Evolutionary conservation across 2,888 invertebrate species (phyloP), one percentile per base, ranked within the genome.

Genomic region (Drosophila cognata): DNA sequence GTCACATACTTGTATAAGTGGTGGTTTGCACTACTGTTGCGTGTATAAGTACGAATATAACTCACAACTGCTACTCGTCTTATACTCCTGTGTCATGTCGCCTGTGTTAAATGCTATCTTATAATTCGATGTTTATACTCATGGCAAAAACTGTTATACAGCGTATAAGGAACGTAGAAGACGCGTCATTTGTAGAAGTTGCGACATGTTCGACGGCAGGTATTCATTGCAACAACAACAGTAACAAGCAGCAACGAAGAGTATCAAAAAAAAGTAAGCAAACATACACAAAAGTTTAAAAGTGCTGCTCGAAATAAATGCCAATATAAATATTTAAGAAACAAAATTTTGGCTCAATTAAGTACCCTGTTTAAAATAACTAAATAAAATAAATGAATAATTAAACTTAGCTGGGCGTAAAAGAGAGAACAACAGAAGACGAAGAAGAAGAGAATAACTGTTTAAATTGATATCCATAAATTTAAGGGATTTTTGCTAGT

Each of bases 81-180:
- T 55, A 55, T 64, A 71, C 25, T 31, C 13, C 25, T 41, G 10
- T 41, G n/a, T 16, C 5, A 18, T 16, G 13, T 13, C 18, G n/a
- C 0, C 28, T 28, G 18, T 35, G 31, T 29, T 46, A 16, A 59
- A 4, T 25, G 4, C 4, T 3, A 51, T 1, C 71, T 56, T 71
- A 71, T 65, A 71, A 58, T 58, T 52, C 57, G 10, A 69, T 67
- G 66, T 28, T 36, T 67, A 53, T 25, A 16, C 35, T 16, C 41
- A 35, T 31, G 59, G 11, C 36, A 0, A 21, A 67, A 73, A 67
- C 79, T 79, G 79, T 79, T 77, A 76, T 79, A 79, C 63, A 28
- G 0, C 16, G 18, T 46, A 56, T 50, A 58, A 38, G 29, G 7
- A 18, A 16, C 2, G 66, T 61, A 58, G 59, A 51, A 61, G 59